Evolutionary conservation across 2,797 vertebrate species (phyloP).

Genomic region (Pangasius mekongensis): DNA sequence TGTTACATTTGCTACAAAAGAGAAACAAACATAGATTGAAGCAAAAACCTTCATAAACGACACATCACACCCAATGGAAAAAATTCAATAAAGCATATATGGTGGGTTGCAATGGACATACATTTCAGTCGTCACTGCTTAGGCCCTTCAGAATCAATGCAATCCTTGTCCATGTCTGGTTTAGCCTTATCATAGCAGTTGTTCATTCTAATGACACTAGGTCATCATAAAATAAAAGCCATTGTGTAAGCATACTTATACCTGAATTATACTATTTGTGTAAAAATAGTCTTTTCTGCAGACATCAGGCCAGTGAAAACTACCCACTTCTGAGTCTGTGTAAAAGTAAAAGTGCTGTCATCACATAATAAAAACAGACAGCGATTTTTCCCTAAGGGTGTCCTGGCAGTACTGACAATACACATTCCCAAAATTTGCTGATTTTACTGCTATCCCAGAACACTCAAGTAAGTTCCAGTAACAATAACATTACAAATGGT

Average conservation of each 20-base stretch:
- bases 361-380: slow-evolving; percentile 5
- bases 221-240: not conserved
- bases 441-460: not conserved
- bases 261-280: not conserved
- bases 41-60: not conserved
- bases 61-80: not conserved
- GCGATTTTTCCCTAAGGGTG: not conserved
- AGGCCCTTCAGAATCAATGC: not conserved
- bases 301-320: not conserved
- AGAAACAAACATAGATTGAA: not conserved
- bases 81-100: not conserved
- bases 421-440: not conserved
- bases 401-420: not conserved
- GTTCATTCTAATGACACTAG: not conserved
- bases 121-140: not conserved
- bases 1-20: not conserved
- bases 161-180: not conserved
- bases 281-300: not conserved
- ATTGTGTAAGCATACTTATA: not conserved
- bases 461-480: not conserved
- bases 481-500: not conserved
- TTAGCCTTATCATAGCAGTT: not conserved
- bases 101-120: not conserved
- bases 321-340: not conserved
- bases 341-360: slow-evolving; percentile 2